A percentile compares a stretch with the other conserved stretches of the same genome.
These are phyloP conservation scores for Oedothorax gibbosus DNA, from an alignment of 1,140 invertebrate genomes.

Conservation along the genomic window DNA sequence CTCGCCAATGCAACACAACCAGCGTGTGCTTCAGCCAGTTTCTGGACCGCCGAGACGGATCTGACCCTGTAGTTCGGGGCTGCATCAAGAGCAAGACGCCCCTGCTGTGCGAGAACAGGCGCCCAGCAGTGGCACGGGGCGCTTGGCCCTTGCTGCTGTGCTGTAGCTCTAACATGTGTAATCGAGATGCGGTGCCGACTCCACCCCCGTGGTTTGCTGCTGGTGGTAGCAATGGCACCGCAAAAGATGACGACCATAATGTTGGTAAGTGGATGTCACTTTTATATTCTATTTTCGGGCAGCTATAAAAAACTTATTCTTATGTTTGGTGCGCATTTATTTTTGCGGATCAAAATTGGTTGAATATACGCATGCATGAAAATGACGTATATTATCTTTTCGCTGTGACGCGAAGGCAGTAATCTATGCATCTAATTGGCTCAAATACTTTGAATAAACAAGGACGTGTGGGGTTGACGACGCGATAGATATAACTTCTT, in stretches of 20 bases:
- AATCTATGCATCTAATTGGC: no score
- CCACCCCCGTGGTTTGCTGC: constrained; percentile 41
- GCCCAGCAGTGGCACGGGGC: constrained; percentile 51
- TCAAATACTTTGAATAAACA: no score
- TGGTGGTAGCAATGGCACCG: not conserved
- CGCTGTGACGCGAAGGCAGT: no score
- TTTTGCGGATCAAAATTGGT: no score
- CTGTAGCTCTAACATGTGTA: constrained; percentile 67
- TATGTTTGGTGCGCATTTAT: no score
- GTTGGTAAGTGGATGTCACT: not conserved
- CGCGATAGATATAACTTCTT: no score
- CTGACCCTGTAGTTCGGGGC: constrained; percentile 64
- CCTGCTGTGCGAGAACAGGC: constrained; percentile 62
- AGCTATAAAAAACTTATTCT: no score
- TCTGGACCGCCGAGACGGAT: constrained; percentile 64
- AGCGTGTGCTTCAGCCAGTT: constrained; percentile 65
- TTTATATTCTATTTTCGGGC: no score
- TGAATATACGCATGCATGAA: no score
- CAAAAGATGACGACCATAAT: not conserved
- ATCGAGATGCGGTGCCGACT: constrained; percentile 60
- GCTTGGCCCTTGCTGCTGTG: constrained; percentile 66
- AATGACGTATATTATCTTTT: no score
- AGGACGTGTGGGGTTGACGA: no score
- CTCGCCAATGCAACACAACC: constrained; percentile 63
- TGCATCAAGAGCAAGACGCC: constrained; percentile 63